Evolutionary conservation across 2,113 vertebrate species (phyloP), one percentile per base, ranked within the genome.

Genomic region (Acanthochromis polyacanthus): DNA sequence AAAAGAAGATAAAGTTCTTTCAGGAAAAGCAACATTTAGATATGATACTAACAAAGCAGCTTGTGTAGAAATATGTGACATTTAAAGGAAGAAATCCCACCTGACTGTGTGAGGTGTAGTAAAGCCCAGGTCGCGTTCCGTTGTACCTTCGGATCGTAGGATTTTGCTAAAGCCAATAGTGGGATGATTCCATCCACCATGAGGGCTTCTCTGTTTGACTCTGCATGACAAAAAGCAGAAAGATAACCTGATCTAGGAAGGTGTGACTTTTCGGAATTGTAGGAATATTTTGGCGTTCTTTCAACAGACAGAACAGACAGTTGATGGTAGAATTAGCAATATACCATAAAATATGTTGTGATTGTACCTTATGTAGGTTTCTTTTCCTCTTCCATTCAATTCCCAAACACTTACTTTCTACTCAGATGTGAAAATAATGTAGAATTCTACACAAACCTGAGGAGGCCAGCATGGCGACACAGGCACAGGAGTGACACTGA

Each of bases 401-500:
- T 32, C 30, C 7, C 7, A 32, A 32, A 5, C 30, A 32, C 3
- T 32, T 32, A 8, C 30, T 32, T 32, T 32, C 30, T 32, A 32
- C 5, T 32, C 7, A 5, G 4, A 8, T 32, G 30, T 32, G 7
- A 32, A 32, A 32, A 32, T 32, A 32, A 32, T 32, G 1, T 25
- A 2, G 16, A 28, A 40, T 23, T 30, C 16, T 30, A 2, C 5
- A 81, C 92, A 85, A 19, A 96, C 96, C 95, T 86, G 95, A 94
- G 58, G 93, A 89, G 51, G 95, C 92, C 82, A 96, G 87, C 84
- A 84, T 88, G 92, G 93, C 92, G 46, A 94, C 62, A 43, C 95
- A 96, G 38, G 95, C 95, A 83, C 95, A 95, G 22, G 95, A 94
- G 82, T 96, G 95, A 81, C 94, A 94, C 85, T 95, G 95, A 62